A percentile compares a stretch with the other conserved stretches of the same genome.
Evolutionary conservation across 2,888 invertebrate genomes (phyloP).

Genomic region (Limenitis camilla): DNA sequence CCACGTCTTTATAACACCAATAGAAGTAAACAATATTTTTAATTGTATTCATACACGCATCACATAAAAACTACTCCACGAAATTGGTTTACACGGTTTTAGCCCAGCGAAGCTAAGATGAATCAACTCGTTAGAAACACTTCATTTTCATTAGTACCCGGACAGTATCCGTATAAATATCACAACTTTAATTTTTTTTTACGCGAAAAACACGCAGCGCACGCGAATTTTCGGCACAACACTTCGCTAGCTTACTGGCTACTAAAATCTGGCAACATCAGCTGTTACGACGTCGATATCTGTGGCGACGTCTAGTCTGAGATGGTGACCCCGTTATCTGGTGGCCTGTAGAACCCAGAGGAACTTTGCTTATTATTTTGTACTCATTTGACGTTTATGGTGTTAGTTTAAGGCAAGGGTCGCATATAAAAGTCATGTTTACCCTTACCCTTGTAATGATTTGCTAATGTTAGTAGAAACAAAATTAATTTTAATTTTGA

Average conservation of each 20-base stretch:
- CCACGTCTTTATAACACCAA: no score
- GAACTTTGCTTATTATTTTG: slow-evolving; percentile 20
- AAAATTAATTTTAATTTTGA: no score
- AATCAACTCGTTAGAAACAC: no score
- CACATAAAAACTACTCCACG: no score
- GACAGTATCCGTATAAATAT: no score
- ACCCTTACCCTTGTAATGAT: no score
- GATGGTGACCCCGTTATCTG: slow-evolving; percentile 59
- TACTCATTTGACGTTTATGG: slow-evolving; percentile 5
- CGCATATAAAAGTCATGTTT: not conserved
- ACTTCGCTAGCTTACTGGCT: slow-evolving; percentile 36
- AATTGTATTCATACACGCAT: no score
- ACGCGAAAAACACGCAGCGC: not conserved
- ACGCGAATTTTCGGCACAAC: slow-evolving; percentile 28
- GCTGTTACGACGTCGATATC: slow-evolving; percentile 65
- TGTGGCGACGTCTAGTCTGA: slow-evolving; percentile 65
- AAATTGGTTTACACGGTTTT: no score
- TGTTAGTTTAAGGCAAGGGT: slow-evolving; percentile 3
- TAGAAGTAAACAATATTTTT: no score
- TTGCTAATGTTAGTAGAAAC: no score
- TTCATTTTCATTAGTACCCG: no score
- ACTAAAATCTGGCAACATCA: slow-evolving; percentile 59
- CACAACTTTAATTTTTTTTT: not conserved
- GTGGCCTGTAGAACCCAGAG: slow-evolving; percentile 36
- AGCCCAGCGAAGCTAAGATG: no score